Percentiles rank a stretch among this genome's conserved stretches.
Evolutionary conservation across 2,888 invertebrate genomes (phyloP).

Genomic region (Drosophila rellima): DNA sequence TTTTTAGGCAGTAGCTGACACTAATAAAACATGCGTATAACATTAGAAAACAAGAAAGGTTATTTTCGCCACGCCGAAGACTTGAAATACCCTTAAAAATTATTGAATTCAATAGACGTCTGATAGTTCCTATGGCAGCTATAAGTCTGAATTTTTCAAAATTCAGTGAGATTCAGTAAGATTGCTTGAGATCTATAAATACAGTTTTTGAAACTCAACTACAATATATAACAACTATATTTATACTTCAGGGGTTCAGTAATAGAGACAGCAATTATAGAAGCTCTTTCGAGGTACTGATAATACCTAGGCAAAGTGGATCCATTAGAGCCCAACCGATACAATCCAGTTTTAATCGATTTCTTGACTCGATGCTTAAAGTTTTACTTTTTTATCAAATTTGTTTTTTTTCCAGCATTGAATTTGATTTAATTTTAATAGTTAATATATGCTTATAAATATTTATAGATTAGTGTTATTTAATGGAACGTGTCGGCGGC

Average conservation of each 20-base stretch:
- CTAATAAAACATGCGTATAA: not conserved
- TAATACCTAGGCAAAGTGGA: slow-evolving; percentile 1
- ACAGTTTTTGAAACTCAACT: too few species aligned
- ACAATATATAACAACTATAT: too few species aligned
- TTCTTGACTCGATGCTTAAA: not conserved
- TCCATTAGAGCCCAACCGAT: not conserved
- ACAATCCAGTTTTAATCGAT: not conserved
- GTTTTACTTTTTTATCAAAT: too few species aligned
- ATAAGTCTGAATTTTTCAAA: too few species aligned
- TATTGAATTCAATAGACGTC: too few species aligned
- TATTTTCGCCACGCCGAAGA: not conserved
- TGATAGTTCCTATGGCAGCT: too few species aligned
- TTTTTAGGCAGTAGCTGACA: not conserved
- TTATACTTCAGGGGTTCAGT: too few species aligned
- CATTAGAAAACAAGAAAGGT: not conserved
- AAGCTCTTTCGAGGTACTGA: not conserved
- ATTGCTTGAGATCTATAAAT: too few species aligned
- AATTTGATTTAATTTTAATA: not conserved
- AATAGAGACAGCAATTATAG: too few species aligned
- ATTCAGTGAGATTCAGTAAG: too few species aligned
- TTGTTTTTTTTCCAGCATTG: not conserved
- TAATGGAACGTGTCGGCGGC: slow-evolving; percentile 38
- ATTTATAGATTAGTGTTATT: slow-evolving; percentile 60
- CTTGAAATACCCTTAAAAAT: not conserved
- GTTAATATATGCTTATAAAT: not conserved